phyloP scores from a whole-genome alignment of 2,113 vertebrate species.

The Oncorhynchus mykiss region DNA sequence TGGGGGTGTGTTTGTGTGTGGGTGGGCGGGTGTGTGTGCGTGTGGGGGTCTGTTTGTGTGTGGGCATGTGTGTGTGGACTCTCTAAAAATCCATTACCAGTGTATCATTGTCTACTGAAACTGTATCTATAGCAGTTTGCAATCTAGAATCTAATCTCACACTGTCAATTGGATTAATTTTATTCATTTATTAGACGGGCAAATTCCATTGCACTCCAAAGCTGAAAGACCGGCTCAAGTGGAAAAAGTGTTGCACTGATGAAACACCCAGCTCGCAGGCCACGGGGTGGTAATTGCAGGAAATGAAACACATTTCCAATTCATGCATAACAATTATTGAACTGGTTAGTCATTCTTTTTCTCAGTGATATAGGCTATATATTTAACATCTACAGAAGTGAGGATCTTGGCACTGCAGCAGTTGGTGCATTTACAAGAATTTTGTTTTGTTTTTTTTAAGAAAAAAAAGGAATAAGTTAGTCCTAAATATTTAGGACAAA shows the following conservation, averaged over 20 bases:
- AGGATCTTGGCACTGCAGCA: too few relatives aligned
- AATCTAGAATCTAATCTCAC: slow-evolving; percentile 25
- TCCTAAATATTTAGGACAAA: too few relatives aligned
- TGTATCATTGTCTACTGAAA: neutral
- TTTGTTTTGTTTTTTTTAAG: too few relatives aligned
- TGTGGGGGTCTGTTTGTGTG: neutral
- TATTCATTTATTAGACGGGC: slow-evolving; percentile 13
- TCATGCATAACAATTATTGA: too few relatives aligned
- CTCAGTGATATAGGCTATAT: too few relatives aligned
- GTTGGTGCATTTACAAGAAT: too few relatives aligned
- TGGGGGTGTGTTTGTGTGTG: neutral
- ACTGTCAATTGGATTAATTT: slow-evolving; percentile 20
- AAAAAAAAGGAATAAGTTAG: too few relatives aligned
- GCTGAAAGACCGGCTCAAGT: neutral
- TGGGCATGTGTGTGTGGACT: neutral
- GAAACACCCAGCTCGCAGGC: neutral
- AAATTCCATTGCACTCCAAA: slow-evolving; percentile 10
- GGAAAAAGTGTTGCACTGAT: neutral
- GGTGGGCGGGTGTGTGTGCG: too few relatives aligned
- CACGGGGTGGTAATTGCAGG: too few relatives aligned
- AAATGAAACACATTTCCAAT: too few relatives aligned
- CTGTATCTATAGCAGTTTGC: neutral
- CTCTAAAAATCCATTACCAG: neutral
- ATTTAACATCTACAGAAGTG: too few relatives aligned
- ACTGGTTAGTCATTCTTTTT: too few relatives aligned